phyloP scores from a whole-genome alignment of 1,140 invertebrate genomes.

The Drosophila triauraria region DNA sequence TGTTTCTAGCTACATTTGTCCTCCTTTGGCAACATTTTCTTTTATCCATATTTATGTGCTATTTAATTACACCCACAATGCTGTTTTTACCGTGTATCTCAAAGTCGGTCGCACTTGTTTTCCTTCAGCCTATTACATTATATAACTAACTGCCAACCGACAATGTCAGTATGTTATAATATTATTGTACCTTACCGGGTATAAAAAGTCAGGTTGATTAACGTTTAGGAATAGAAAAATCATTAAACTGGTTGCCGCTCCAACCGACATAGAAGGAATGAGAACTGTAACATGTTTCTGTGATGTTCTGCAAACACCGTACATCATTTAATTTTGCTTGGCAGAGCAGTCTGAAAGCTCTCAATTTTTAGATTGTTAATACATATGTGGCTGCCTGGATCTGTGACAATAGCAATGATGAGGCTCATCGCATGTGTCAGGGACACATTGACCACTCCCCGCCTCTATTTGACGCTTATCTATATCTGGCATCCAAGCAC shows the following conservation, averaged over 20 bases:
- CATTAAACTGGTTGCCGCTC: slow-evolving; percentile 54
- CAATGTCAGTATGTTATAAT: too few species aligned
- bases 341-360: slow-evolving; percentile 31
- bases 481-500: background rate
- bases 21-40: too few species aligned
- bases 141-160: too few species aligned
- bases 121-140: too few species aligned
- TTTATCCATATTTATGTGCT: too few species aligned
- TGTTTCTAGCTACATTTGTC: too few species aligned
- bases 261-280: background rate
- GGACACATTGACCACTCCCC: slow-evolving; percentile 8
- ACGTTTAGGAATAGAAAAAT: slow-evolving; percentile 24
- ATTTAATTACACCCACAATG: too few species aligned
- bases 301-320: background rate
- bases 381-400: slow-evolving; percentile 38
- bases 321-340: slow-evolving; percentile 24
- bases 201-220: background rate
- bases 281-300: slow-evolving; percentile 7
- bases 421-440: slow-evolving; percentile 29
- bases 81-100: too few species aligned
- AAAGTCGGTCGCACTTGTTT: too few species aligned
- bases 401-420: slow-evolving; percentile 51
- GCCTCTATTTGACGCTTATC: slow-evolving; percentile 13
- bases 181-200: too few species aligned
- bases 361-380: background rate